Evolutionary conservation across 1,140 invertebrate genomes (phyloP).

Genomic region (Sipha flava): DNA sequence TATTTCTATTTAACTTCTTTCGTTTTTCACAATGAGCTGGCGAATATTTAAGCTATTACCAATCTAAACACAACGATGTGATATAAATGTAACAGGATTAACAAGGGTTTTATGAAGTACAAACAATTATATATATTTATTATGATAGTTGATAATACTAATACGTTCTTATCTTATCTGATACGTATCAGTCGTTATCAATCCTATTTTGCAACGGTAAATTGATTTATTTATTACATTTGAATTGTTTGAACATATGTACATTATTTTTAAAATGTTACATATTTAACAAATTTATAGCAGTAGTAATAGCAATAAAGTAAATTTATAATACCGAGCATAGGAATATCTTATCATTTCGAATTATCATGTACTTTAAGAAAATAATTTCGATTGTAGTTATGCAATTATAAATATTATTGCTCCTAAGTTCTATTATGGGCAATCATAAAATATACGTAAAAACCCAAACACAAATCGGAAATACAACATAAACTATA

Average conservation of each 20-base stretch:
- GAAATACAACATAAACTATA: neutral
- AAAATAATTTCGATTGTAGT: no score
- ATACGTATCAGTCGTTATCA: neutral
- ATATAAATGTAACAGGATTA: neutral
- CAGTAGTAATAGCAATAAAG: no score
- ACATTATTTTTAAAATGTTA: no score
- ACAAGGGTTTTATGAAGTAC: neutral
- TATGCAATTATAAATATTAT: no score
- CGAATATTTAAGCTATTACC: neutral
- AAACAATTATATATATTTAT: neutral
- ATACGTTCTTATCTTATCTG: neutral
- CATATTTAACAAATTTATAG: no score
- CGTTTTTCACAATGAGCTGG: neutral
- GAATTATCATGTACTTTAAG: no score
- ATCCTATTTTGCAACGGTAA: neutral
- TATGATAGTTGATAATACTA: neutral
- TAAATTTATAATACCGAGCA: no score
- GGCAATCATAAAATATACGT: neutral
- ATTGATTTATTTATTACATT: neutral
- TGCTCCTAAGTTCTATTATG: no score
- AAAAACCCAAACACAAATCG: neutral
- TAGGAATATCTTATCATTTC: no score
- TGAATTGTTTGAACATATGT: no score
- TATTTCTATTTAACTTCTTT: neutral
- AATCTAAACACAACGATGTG: neutral